phyloP scores from a whole-genome alignment of 2,797 vertebrate genomes.

The Xiphophorus birchmanni region DNA sequence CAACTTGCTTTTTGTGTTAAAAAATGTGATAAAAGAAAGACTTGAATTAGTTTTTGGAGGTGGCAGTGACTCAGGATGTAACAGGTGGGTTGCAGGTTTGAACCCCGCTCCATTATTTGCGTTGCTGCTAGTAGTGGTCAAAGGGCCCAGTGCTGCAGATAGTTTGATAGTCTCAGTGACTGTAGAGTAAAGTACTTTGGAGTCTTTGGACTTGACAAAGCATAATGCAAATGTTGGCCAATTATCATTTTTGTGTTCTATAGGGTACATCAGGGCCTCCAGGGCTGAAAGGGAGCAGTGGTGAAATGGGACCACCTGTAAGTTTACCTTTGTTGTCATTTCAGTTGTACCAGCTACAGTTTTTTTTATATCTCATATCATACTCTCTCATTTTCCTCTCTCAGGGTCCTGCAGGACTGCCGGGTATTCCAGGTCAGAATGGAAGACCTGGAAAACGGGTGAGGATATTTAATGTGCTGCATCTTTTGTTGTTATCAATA shows the following conservation, averaged over 20 bases:
- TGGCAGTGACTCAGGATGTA: neutral
- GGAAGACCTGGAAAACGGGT: slow-evolving; percentile 93
- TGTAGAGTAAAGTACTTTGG: neutral
- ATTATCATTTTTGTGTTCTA: slow-evolving; percentile 4
- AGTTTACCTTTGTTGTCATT: slow-evolving; percentile 41
- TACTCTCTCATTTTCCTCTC: neutral
- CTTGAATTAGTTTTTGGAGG: neutral
- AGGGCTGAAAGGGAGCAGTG: slow-evolving; percentile 89
- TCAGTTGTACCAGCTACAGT: neutral
- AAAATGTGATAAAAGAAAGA: neutral
- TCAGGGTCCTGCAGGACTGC: slow-evolving; percentile 88
- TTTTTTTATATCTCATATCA: neutral
- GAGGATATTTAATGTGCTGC: slow-evolving; percentile 35
- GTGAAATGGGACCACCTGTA: slow-evolving; percentile 89
- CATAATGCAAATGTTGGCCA: neutral
- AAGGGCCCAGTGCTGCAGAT: neutral
- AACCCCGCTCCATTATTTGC: too few species aligned
- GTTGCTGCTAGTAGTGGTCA: neutral
- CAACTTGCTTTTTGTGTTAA: neutral
- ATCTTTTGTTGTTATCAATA: neutral
- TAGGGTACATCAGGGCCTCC: slow-evolving; percentile 86
- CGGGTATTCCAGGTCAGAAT: slow-evolving; percentile 84
- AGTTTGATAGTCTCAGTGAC: neutral
- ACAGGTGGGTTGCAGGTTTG: neutral
- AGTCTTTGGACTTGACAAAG: neutral